phyloP scores from a whole-genome alignment of 2,888 invertebrate genomes.

The Oegoconia quadripuncta region DNA sequence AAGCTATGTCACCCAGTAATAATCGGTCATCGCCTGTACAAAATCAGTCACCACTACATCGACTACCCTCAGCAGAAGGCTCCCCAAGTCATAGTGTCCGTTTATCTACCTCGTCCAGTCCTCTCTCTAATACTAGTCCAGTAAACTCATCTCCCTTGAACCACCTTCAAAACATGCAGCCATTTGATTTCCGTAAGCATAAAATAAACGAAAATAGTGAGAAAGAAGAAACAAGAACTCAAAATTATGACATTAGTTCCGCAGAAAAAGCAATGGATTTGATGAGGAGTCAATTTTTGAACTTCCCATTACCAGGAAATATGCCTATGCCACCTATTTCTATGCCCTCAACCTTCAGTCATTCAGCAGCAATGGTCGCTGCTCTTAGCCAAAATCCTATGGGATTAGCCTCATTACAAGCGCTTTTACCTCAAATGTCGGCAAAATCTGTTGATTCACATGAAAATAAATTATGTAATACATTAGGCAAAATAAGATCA shows the following conservation, averaged over 20 bases:
- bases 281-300: slow-evolving; percentile 82
- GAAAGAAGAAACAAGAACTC: slow-evolving; percentile 69
- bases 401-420: slow-evolving; percentile 81
- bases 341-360: slow-evolving; percentile 75
- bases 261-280: slow-evolving; percentile 77
- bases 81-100: slow-evolving; percentile 62
- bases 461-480: slow-evolving; percentile 60
- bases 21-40: slow-evolving; percentile 47
- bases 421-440: slow-evolving; percentile 81
- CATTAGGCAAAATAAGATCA: slow-evolving; percentile 41
- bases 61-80: slow-evolving; percentile 56
- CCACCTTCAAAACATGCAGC: slow-evolving; percentile 96
- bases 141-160: slow-evolving; percentile 88
- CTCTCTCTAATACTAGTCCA: slow-evolving; percentile 77
- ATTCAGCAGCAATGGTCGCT: slow-evolving; percentile 83
- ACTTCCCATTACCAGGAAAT: slow-evolving; percentile 78
- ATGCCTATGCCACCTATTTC: slow-evolving; percentile 80
- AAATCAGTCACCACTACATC: slow-evolving; percentile 47
- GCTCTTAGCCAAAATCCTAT: slow-evolving; percentile 79
- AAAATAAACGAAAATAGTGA: slow-evolving; percentile 51
- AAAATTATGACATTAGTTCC: slow-evolving; percentile 56
- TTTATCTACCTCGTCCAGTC: slow-evolving; percentile 71
- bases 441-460: slow-evolving; percentile 60
- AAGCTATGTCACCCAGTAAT: slow-evolving; percentile 52
- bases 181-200: slow-evolving; percentile 92